These are phyloP conservation scores for Dreissena polymorpha DNA, from an alignment of 1,140 invertebrate genomes.

Conservation along the genomic window DNA sequence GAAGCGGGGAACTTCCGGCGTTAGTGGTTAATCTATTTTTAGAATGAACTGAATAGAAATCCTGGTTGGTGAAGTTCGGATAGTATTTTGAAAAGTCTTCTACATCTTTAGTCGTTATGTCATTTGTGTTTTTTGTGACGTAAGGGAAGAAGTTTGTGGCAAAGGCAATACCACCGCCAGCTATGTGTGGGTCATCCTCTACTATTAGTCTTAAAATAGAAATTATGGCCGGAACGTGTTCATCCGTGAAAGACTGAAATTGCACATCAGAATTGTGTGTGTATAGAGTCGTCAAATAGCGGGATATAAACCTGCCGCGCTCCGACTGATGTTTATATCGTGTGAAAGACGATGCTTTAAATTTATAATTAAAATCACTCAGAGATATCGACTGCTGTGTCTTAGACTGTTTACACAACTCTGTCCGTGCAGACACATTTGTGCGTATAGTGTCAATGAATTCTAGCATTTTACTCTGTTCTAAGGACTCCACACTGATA, in stretches of 20 bases:
- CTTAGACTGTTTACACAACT: conserved; percentile 11
- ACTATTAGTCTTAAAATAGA: conserved; percentile 17
- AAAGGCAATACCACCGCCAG: conserved; percentile 36
- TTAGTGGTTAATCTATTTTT: neutral
- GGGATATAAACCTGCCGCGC: conserved; percentile 32
- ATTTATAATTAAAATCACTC: conserved; percentile 33
- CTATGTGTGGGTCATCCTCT: conserved; percentile 31
- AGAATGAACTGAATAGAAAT: conserved; percentile 23
- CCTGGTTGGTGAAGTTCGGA: conserved; percentile 28
- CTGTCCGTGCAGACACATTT: conserved; percentile 5
- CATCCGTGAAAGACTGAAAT: conserved; percentile 26
- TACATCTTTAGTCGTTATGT: neutral
- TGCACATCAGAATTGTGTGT: conserved; percentile 9
- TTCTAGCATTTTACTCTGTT: conserved; percentile 45
- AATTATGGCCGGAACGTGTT: conserved; percentile 24
- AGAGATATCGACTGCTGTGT: conserved; percentile 15
- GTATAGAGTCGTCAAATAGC: conserved; percentile 34
- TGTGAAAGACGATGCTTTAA: conserved; percentile 15
- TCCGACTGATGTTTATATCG: conserved; percentile 32
- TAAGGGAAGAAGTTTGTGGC: conserved; percentile 37
- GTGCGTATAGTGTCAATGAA: conserved; percentile 42
- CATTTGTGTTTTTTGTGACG: conserved; percentile 15
- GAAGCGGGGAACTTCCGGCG: neutral
- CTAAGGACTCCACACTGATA: conserved; percentile 26
- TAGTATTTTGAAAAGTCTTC: conserved; percentile 29